Evolutionary conservation across 2,797 vertebrate genomes (phyloP).

Genomic region (Phoebastria nigripes): DNA sequence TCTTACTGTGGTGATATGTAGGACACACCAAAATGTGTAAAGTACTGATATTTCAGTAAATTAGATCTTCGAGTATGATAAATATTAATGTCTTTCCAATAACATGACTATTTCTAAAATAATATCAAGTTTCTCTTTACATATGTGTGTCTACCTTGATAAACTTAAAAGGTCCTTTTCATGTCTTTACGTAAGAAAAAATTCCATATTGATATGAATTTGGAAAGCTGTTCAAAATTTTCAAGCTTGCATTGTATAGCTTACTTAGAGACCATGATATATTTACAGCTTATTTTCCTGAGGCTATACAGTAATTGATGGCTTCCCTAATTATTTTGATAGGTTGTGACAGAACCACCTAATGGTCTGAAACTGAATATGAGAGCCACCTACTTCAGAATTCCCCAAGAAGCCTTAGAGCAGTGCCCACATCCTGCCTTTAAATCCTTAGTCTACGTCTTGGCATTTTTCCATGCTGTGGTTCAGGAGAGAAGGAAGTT

Average conservation of each 20-base stretch:
- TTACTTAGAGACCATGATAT: neutral
- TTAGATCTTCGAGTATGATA: neutral
- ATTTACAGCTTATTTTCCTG: neutral
- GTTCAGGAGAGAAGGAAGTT: slow-evolving; percentile 97
- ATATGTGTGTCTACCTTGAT: neutral
- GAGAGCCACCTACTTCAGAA: slow-evolving; percentile 92
- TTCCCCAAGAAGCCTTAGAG: slow-evolving; percentile 79
- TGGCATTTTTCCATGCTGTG: slow-evolving; percentile 96
- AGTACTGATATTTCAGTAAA: neutral
- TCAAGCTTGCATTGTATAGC: neutral
- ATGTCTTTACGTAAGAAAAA: neutral
- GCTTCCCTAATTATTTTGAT: neutral
- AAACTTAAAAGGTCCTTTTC: neutral
- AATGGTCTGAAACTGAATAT: slow-evolving; percentile 95
- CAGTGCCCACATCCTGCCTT: slow-evolving; percentile 86
- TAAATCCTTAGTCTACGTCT: slow-evolving; percentile 86
- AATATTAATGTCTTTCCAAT: neutral
- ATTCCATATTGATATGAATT: neutral
- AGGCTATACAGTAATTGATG: neutral
- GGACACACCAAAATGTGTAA: neutral
- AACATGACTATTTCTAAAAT: neutral
- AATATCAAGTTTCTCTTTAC: neutral
- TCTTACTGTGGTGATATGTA: neutral
- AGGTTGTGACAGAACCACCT: slow-evolving; percentile 96
- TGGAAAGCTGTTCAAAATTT: neutral